Evolutionary conservation across 2,888 invertebrate genomes (phyloP), one percentile per base, ranked within the genome.

Genomic region (Gortyna flavago): DNA sequence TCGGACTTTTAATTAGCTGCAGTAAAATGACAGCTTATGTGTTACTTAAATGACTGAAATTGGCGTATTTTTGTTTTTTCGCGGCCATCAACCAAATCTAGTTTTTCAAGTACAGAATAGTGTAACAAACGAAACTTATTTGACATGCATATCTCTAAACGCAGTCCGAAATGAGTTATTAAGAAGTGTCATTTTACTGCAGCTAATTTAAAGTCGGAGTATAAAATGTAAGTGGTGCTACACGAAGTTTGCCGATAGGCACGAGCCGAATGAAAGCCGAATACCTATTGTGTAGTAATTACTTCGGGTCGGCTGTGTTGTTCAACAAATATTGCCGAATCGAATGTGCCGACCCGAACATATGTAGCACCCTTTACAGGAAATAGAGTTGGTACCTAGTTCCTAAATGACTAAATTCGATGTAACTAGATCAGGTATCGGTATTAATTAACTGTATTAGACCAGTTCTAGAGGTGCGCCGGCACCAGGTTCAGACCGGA

Each of bases 401-500:
- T 85, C 72, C 62, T 66, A 62, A 64, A 59, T 29, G 16, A 41
- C 51, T 25, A 70, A 71, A 70, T 18, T 66, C 71, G 38, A 21
- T 35, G 38, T 51, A 74, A 65, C 35, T 71, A 73, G 72, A 85
- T 68, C 64, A 67, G 61, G 62, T 77, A 73, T 68, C 35, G 41
- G 62, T 65, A 65, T 61, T 77, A 61, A 71, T 74, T 85, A 41
- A 32, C 41, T 72, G 21, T 75, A 72, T 62, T 38, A 66, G 38
- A 77, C 78, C 18, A 72, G 86, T 87, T 85, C 29, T 69, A 71
- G 68, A 83, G 77, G 88, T 66, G 79, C 44, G 78, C 73, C 74
- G 48, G 13, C 81, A 38, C 72, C 85, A 66, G 65, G 75, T 62
- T 67, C 13, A 61, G 73, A 69, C 79, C 59, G 68, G 84, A 79